Evolutionary conservation across 2,113 vertebrate genomes (phyloP).

Genomic region (Phylloscopus whistleri): DNA sequence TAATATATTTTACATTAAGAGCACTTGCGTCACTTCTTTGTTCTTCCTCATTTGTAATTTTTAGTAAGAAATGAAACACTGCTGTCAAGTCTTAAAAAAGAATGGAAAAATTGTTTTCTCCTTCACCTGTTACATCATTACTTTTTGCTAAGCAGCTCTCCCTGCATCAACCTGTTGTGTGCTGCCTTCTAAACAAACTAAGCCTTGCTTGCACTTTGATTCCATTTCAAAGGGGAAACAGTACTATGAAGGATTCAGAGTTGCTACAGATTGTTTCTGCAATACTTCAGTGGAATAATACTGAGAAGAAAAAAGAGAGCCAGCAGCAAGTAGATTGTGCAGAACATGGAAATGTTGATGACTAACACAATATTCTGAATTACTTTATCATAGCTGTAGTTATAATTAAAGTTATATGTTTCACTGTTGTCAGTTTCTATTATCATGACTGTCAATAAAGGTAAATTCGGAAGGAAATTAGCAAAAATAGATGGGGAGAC

Average conservation of each 20-base stretch:
- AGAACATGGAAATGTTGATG: neutral
- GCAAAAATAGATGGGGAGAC: neutral
- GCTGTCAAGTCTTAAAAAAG: neutral
- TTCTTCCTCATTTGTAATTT: neutral
- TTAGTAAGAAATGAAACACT: neutral
- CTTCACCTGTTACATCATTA: constrained; percentile 34
- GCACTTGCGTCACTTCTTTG: neutral
- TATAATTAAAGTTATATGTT: neutral
- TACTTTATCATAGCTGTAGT: neutral
- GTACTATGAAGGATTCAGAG: neutral
- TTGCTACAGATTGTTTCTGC: neutral
- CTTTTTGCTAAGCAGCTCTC: neutral
- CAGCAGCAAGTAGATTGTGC: neutral
- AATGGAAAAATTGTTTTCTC: neutral
- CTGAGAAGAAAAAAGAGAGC: neutral
- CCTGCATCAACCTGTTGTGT: constrained; percentile 8
- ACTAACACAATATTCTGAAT: neutral
- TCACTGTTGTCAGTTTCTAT: neutral
- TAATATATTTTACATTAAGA: neutral
- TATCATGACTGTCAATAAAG: neutral
- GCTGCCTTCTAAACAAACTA: neutral
- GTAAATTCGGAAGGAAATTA: neutral
- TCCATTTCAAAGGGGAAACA: constrained; percentile 12
- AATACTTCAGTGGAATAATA: neutral
- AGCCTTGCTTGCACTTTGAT: neutral